Base-by-base conservation (phyloP, 2,797 vertebrate genomes). In the Streptopelia turtur region DNA sequence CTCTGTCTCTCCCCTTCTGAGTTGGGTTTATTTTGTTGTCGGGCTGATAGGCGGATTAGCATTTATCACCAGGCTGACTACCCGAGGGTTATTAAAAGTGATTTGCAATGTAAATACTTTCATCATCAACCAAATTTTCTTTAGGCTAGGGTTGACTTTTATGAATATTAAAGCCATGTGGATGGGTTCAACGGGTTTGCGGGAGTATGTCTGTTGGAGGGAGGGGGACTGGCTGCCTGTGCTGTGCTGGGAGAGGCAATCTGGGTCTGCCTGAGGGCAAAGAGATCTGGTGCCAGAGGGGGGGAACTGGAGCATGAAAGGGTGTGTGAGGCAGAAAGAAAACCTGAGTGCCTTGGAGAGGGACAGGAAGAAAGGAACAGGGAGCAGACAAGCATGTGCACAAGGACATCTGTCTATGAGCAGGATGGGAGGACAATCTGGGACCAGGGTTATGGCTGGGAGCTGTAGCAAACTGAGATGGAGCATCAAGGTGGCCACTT, bases 81-180 rank as follows among this genome's bases (percentile, higher is more conserved):
- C 86, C 31, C 8, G 93, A 93, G 87, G 89, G 87, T 96, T 97
- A 96, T 96, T 96, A 94, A 63, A 95, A 95, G 74, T 88, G 83
- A 96, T 96, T 96, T 97, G 89, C 95, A 97, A 95, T 97, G 97
- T 96, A 97, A 97, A 97, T 96, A 95, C 93, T 93, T 94, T 92
- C 84, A 72, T 94, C 96, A 93, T 93, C 94, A 76, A 68, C 61
- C 82, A 78, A 82, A 25, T 91, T 96, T 96, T 93, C 96, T 93
- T 96, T 92, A 96, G 89, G 93, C 85, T 69, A 41, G 45, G 74
- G 65, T 77, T 94, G 95, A 79, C 83, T 96, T 96, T 47, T 81
- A 90, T 96, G 94, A 96, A 95, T 96, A 94, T 95, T 96, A 91
- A 96, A 96, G 80, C 71, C 6, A 1, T 41, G 84, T 39, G 80